phyloP scores from a whole-genome alignment of 2,797 vertebrate genomes.

The Spondyliosoma cantharus region DNA sequence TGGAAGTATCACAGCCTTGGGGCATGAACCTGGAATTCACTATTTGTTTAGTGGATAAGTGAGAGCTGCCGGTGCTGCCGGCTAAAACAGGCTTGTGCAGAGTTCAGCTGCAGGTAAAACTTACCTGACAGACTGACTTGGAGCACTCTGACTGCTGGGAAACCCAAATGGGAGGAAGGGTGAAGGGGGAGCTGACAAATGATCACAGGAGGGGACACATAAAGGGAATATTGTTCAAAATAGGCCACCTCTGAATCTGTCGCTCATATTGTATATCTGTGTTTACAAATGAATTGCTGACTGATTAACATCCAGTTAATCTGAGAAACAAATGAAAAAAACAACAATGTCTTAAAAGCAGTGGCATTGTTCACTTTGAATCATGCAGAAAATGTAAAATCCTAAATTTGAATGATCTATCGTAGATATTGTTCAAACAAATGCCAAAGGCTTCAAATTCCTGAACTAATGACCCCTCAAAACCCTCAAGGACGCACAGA shows the following conservation, averaged over 20 bases:
- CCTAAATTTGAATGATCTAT: conserved; percentile 2
- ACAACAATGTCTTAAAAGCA: background rate
- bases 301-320: conserved; percentile 19
- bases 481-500: background rate
- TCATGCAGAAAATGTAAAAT: conserved; percentile 1
- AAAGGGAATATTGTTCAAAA: conserved; percentile 80
- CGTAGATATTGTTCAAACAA: conserved; percentile 22
- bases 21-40: conserved; percentile 80
- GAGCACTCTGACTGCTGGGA: conserved; percentile 75
- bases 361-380: background rate
- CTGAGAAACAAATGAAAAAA: background rate
- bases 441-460: conserved; percentile 37
- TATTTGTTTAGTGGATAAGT: conserved; percentile 79
- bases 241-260: conserved; percentile 64
- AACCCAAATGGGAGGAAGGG: conserved; percentile 23
- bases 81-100: conserved; percentile 74
- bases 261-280: conserved; percentile 34
- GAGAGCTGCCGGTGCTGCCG: conserved; percentile 60
- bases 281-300: conserved; percentile 24
- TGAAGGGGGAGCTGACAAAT: conserved; percentile 64
- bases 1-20: conserved; percentile 78
- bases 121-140: conserved; percentile 78
- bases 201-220: conserved; percentile 73
- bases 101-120: conserved; percentile 84
- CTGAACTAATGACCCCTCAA: conserved; percentile 30